Evolutionary conservation across 2,888 invertebrate genomes (phyloP), one percentile per base, ranked within the genome.

Genomic region (Drosophila leonis): DNA sequence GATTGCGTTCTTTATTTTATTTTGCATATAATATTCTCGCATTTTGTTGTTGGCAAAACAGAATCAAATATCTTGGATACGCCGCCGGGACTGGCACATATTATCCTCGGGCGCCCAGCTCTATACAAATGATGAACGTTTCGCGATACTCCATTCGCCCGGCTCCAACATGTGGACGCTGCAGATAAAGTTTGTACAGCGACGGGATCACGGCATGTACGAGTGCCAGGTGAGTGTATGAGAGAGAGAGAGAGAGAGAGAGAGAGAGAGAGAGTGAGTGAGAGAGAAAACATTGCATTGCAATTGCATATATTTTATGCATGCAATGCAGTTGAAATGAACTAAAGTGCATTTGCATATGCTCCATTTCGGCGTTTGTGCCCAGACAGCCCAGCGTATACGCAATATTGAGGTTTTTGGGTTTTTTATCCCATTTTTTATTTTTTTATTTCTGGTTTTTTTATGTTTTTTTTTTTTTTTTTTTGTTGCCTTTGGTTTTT

Each of bases 151-250:
- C 76, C 98, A 98, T 94, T 95, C 96, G 78, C 97, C 98, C 91
- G 97, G 97, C 61, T 96, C 97, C 37, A 98, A 98, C 93, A 98
- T 98, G 94, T 98, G 98, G 98, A 97, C 97, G 59, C 94, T 98
- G 83, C 98, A 98, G 94, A 97, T 98, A 93, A 98, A 98, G 94
- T 98, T 97, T 93, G 97, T 98, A 80, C 97, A 98, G 93, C 97
- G 97, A 91, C 94, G 98, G 91, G 98, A 98, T 94, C 98, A 97
- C 92, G 98, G 98, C 84, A 97, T 97, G 74, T 98, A 98, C 94
- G 97, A 97, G 93, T 98, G 98, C 93, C 98, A 98, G 96, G 98
- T 98, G 94, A 92, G 92, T 90, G 18, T 2, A n/a, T 9, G 37
- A n/a, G 52, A 4, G 52, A 13, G 44, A n/a, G 49, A 5, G 31